Percentiles rank a stretch among this genome's conserved stretches.
Conservation (phyloP, 2,797 vertebrate species). For the Hypotaenidia philippensis region DNA sequence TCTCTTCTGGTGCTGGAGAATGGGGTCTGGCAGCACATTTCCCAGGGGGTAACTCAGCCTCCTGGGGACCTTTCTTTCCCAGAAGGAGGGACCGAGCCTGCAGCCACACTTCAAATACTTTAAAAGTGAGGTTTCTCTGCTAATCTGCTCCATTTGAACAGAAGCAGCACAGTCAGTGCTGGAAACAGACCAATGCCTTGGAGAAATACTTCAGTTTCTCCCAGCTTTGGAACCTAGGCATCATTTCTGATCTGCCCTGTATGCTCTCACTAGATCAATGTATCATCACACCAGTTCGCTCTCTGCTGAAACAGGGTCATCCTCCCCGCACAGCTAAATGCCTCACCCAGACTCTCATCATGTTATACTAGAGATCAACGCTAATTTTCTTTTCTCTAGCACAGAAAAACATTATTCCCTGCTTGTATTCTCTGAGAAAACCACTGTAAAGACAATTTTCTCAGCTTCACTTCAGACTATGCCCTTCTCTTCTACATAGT, state of each 20-base stretch:
- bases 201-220: slow-evolving; percentile 34
- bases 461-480: background rate
- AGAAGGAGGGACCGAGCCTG: background rate
- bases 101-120: background rate
- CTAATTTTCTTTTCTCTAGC: slow-evolving; percentile 20
- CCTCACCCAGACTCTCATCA: background rate
- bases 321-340: background rate
- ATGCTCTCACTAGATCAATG: slow-evolving; percentile 1
- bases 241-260: slow-evolving; percentile 19
- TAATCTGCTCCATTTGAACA: slow-evolving; percentile 26
- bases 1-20: too few species aligned
- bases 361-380: background rate
- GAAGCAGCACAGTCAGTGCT: background rate
- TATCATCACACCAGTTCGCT: slow-evolving; percentile 2
- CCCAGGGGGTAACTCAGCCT: background rate
- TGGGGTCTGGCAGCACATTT: background rate
- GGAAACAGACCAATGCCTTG: background rate
- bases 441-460: background rate
- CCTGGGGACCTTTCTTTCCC: background rate
- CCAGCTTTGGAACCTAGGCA: background rate
- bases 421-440: background rate
- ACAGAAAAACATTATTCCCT: slow-evolving; percentile 14
- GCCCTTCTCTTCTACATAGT: background rate
- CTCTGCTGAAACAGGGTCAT: slow-evolving; percentile 23
- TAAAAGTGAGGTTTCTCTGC: background rate